Evolutionary conservation across 2,888 invertebrate genomes (phyloP), one percentile per base, ranked within the genome.

Genomic region (Phortica magna): DNA sequence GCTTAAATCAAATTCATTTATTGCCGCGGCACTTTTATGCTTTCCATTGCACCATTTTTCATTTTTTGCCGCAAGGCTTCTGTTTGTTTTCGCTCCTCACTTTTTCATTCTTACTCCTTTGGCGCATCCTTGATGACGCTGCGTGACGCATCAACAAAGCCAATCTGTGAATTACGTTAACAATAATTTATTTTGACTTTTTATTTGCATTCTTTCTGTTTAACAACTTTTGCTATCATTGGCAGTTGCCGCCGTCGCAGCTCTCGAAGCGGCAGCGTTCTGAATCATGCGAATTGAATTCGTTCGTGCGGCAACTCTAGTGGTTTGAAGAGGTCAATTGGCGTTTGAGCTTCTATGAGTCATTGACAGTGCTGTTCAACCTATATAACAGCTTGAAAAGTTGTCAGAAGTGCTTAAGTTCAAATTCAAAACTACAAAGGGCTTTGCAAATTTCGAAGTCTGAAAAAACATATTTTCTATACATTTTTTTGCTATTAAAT

Each of bases 1-100:
- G 61, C n/a, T 73, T 61, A 73, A 64, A 73, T 64, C 48, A 73
- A 48, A 61, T 73, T 61, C 19, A 19, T 61, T 61, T 61, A 19
- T 19, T 10, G 10, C 19, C 17, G 19, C 19, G 10, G 10, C 61
- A 61, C 22, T 61, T 61, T 61, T 61, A 3, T 9, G 61, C 48
- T 2, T 48, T 48, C 7, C 14, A 48, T 7, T 48, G 48, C 48
- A 48, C 2, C 14, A 1, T 14, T 48, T 2, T 9, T 12, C 48
- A 48, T 14, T 48, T 48, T 48, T 48, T 31, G 10, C 14, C 48
- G 48, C 9, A 14, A 14, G 10, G 7, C 48, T 48, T 48, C 7
- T 48, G 14, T 14, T 48, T 48, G 10, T 12, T 48, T 48, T 48
- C 14, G 10, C 7, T 48, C 4, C 48, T 48, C 31, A 4, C 5